phyloP scores from a whole-genome alignment of 2,888 invertebrate genomes.

The Frankliniella fusca region DNA sequence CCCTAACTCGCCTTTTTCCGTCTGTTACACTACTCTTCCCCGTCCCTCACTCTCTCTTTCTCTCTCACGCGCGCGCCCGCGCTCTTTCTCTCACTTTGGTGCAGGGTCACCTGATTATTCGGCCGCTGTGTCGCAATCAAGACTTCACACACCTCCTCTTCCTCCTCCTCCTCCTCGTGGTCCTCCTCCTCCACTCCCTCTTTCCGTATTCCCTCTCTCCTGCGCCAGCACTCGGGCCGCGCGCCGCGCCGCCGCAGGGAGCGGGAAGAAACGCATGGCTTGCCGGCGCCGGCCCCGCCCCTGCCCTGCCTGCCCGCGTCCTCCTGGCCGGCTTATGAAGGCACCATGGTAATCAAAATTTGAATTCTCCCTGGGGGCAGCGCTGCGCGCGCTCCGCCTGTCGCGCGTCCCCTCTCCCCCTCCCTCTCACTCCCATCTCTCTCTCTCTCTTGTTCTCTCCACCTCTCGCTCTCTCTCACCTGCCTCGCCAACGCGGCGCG shows the following conservation, averaged over 20 bases:
- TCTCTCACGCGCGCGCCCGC: background rate
- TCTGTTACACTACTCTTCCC: no score
- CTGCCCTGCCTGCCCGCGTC: background rate
- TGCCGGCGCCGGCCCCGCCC: no score
- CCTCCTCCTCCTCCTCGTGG: background rate
- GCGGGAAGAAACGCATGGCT: no score
- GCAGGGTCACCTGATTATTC: conserved; percentile 17
- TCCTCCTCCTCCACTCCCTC: background rate
- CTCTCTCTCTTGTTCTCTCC: background rate
- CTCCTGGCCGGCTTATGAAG: background rate
- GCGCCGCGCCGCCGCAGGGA: background rate
- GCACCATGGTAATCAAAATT: conserved; percentile 26
- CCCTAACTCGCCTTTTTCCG: no score
- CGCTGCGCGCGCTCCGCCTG: background rate
- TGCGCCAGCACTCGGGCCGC: background rate
- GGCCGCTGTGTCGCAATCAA: conserved; percentile 9
- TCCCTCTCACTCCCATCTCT: background rate
- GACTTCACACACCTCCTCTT: background rate
- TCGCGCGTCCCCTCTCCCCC: background rate
- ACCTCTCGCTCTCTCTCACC: background rate
- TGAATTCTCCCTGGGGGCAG: conserved; percentile 13
- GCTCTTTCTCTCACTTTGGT: background rate
- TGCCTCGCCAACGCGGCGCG: background rate
- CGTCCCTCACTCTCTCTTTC: no score
- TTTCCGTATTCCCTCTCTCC: background rate